A percentile compares a stretch with the other conserved stretches of the same genome.
Evolutionary conservation across 1,140 invertebrate genomes (phyloP).

Genomic region (Eciton burchellii): DNA sequence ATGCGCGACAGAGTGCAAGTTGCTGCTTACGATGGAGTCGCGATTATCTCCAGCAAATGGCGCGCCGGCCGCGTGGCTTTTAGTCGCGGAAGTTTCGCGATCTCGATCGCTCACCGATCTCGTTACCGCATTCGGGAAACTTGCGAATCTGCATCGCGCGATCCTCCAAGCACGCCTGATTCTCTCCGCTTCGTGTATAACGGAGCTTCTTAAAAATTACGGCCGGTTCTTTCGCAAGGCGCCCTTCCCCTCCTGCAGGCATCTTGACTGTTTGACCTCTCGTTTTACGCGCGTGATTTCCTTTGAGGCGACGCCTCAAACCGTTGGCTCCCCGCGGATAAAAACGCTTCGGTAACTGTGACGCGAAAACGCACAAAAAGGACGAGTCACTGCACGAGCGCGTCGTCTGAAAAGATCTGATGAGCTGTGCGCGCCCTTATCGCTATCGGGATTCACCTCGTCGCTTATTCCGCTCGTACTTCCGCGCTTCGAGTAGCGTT

Average conservation of each 20-base stretch:
- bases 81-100: background rate
- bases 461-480: background rate
- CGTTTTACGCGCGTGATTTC: background rate
- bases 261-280: too few relatives aligned
- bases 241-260: too few relatives aligned
- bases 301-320: background rate
- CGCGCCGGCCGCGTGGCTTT: slow-evolving; percentile 3
- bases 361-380: background rate
- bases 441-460: background rate
- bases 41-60: slow-evolving; percentile 45
- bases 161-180: too few relatives aligned
- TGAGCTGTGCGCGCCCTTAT: background rate
- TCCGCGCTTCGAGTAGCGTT: background rate
- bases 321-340: background rate
- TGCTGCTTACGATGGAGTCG: slow-evolving; percentile 32
- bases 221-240: too few relatives aligned
- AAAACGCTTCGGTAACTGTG: background rate
- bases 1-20: slow-evolving; percentile 21
- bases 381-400: background rate
- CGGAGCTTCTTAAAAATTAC: too few relatives aligned
- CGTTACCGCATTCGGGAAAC: background rate
- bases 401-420: background rate
- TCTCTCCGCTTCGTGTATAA: too few relatives aligned
- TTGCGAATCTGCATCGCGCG: background rate
- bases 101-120: background rate